phyloP scores from a whole-genome alignment of 2,113 vertebrate species.

The Coptodon rendalli region DNA sequence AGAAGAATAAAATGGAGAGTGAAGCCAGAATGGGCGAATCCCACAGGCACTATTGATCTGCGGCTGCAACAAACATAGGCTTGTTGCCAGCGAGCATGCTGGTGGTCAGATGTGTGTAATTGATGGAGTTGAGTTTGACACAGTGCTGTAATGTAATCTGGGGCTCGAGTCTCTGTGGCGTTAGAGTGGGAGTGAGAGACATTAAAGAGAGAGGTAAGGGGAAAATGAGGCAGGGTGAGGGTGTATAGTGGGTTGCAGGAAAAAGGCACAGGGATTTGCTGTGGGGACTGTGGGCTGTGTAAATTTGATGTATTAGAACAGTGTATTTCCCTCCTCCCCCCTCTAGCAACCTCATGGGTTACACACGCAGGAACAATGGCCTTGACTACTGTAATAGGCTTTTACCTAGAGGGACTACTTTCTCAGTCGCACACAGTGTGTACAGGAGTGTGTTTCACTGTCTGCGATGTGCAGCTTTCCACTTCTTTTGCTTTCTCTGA shows the following conservation, averaged over 20 bases:
- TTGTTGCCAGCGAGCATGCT: constrained; percentile 25
- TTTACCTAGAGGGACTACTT: constrained; percentile 27
- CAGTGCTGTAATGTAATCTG: constrained; percentile 54
- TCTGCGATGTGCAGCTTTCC: not conserved
- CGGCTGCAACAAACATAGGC: not conserved
- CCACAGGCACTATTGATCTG: constrained; percentile 47
- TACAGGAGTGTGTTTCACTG: not conserved
- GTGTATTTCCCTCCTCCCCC: constrained; percentile 30
- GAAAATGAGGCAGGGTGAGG: not conserved
- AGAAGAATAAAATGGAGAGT: constrained; percentile 7
- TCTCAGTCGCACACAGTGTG: not conserved
- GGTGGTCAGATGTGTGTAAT: constrained; percentile 60
- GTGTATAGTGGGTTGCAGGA: not conserved
- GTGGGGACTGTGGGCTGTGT: constrained; percentile 11
- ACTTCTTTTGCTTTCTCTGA: not conserved
- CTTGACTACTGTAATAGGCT: constrained; percentile 22
- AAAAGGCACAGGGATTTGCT: constrained; percentile 11
- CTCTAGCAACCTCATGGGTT: constrained; percentile 10
- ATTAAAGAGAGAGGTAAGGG: not conserved
- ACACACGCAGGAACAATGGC: constrained; percentile 37
- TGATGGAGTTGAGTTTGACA: constrained; percentile 58
- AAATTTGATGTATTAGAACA: constrained; percentile 51
- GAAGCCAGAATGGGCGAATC: constrained; percentile 3
- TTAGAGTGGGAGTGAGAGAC: not conserved
- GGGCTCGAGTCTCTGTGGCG: constrained; percentile 16